Base-by-base conservation (phyloP, 2,797 vertebrate genomes). In the Chaunax sp. region DNA sequence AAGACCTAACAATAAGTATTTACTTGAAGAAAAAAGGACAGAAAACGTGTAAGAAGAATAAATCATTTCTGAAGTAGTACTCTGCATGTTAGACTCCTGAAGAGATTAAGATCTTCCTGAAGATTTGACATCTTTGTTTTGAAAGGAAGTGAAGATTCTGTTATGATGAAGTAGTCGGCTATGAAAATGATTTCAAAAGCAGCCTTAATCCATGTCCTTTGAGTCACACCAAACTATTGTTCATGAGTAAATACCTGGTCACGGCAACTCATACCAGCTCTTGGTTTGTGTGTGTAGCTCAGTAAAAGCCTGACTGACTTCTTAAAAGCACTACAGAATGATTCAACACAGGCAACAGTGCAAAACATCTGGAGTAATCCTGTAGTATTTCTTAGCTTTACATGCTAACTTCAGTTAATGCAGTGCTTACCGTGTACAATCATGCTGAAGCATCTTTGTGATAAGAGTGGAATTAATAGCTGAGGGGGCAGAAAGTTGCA, bases 81-180 rank as follows among this genome's bases (percentile, higher is more conserved):
- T 50, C 41, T 23, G 41, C 41, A 61, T 19, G 56, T 68, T 35
- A 0, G 9, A 55, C 15, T 46, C 61, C 64, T 45, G 28, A 53
- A 45, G 26, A 60, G 51, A 50, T 12, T 55, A 33, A 40, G 18
- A 41, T 70, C 51, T 56, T 30, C 16, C 47, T 51, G 26, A n/a
- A 38, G 23, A 80, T 68, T 55, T 77, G 65, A 47, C 64, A 64
- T 65, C 63, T 37, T 60, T 55, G 66, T 73, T 78, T 75, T 69
- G 50, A 72, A 75, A 76, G 72, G 58, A 69, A 70, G 71, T 37
- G 49, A 81, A 72, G 73, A 30, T 35, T 7, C 33, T 11, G 33
- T 12, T 30, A 25, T 44, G 11, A 44, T 38, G n/a, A 46, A 13
- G 13, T 7, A 12, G 43, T 25, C 47, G 2, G 6, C 55, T 16